Conservation (phyloP, 2,888 invertebrate species). For the Hoplodrina blanda region DNA sequence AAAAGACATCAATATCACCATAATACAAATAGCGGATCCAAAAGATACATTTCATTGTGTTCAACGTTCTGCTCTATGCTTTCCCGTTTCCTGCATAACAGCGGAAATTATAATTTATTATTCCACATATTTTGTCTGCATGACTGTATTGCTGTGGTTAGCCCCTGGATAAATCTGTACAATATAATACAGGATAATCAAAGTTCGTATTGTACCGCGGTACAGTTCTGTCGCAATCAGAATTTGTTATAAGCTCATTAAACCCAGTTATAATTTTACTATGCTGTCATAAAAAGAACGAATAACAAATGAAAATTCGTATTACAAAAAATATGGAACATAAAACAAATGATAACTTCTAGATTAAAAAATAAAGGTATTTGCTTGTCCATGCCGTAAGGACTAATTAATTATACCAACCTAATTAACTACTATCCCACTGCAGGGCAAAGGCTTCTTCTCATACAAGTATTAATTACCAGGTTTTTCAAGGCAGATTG, state of each 20-base stretch:
- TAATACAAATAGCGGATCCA: slow-evolving; percentile 19
- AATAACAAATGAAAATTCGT: background rate
- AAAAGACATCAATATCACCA: slow-evolving; percentile 19
- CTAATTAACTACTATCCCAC: too few relatives aligned
- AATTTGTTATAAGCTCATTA: slow-evolving; percentile 29
- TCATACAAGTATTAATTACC: too few relatives aligned
- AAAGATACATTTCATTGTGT: slow-evolving; percentile 32
- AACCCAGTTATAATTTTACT: slow-evolving; percentile 4
- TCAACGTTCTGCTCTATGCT: slow-evolving; percentile 45
- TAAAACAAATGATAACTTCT: background rate
- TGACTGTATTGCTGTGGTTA: slow-evolving; percentile 47
- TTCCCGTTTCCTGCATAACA: slow-evolving; percentile 44
- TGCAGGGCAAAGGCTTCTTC: too few relatives aligned
- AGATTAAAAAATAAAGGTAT: too few relatives aligned
- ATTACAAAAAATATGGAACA: background rate
- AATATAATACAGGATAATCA: slow-evolving; percentile 39
- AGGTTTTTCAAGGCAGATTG: too few relatives aligned
- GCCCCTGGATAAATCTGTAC: slow-evolving; percentile 46
- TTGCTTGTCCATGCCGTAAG: too few relatives aligned
- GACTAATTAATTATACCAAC: too few relatives aligned
- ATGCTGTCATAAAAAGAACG: background rate
- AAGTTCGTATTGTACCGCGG: slow-evolving; percentile 5
- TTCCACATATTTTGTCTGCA: slow-evolving; percentile 56
- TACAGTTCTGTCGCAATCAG: slow-evolving; percentile 1
- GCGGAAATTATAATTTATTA: slow-evolving; percentile 65